Percentiles rank a stretch among this genome's conserved stretches.
Evolutionary conservation across 1,140 invertebrate species (phyloP).

Genomic region (Diorhabda elongata): DNA sequence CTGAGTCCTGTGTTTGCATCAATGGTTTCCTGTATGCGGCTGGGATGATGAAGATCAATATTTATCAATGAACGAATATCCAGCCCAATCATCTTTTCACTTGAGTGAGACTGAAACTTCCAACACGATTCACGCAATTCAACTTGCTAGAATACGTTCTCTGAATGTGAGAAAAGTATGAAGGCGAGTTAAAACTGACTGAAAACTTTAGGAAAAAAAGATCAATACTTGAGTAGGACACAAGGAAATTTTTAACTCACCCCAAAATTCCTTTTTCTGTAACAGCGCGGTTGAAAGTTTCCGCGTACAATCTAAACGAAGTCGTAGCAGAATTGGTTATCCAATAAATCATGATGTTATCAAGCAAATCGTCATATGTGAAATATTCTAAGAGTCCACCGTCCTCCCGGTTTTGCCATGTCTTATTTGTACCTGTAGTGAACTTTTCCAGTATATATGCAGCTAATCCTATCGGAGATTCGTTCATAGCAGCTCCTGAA

Average conservation of each 20-base stretch:
- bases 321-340: constrained; percentile 70
- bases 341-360: constrained; percentile 91
- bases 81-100: too few relatives aligned
- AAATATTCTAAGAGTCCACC: constrained; percentile 66
- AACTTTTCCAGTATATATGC: constrained; percentile 87
- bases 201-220: too few relatives aligned
- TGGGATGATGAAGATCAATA: too few relatives aligned
- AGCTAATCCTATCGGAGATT: constrained; percentile 72
- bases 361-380: constrained; percentile 71
- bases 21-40: too few relatives aligned
- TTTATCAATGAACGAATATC: too few relatives aligned
- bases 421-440: constrained; percentile 64
- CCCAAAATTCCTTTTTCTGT: constrained; percentile 48
- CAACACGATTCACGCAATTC: constrained; percentile 7
- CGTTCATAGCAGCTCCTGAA: constrained; percentile 56
- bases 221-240: too few relatives aligned
- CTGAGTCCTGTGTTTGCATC: too few relatives aligned
- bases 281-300: constrained; percentile 52
- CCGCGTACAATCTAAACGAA: constrained; percentile 72
- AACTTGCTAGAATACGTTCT: not conserved
- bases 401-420: constrained; percentile 49
- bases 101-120: not conserved
- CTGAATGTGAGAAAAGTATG: too few relatives aligned
- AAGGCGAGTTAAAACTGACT: too few relatives aligned
- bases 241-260: constrained; percentile 38